Evolutionary conservation across 2,888 invertebrate species (phyloP).

Genomic region (Drosophila nigricruria): DNA sequence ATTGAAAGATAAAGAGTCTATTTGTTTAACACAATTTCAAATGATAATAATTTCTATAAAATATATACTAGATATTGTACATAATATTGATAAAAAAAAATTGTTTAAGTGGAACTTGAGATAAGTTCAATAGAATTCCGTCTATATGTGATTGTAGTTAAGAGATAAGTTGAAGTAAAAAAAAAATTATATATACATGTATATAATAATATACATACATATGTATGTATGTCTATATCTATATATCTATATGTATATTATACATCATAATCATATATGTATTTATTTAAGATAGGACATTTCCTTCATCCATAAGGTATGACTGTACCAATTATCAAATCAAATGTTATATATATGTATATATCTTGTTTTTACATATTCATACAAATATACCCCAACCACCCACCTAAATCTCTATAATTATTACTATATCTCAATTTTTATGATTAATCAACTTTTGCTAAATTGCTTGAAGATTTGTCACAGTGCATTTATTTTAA

Average conservation of each 20-base stretch:
- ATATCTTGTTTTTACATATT: too few species aligned
- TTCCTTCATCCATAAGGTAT: too few species aligned
- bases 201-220: not conserved
- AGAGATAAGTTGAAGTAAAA: not conserved
- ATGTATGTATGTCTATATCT: too few species aligned
- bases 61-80: not conserved
- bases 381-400: too few species aligned
- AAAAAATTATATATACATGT: not conserved
- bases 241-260: too few species aligned
- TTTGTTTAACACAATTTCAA: constrained; percentile 10
- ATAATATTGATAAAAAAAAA: not conserved
- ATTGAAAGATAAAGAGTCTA: not conserved
- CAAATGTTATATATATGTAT: not conserved
- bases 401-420: not conserved
- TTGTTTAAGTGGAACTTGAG: not conserved
- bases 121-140: constrained; percentile 2
- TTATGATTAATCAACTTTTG: not conserved
- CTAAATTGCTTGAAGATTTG: not conserved
- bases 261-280: not conserved
- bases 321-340: not conserved
- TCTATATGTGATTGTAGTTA: not conserved
- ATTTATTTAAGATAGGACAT: too few species aligned
- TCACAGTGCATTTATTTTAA: constrained; percentile 2
- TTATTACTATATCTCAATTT: too few species aligned
- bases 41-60: not conserved